Conservation (phyloP, 2,888 invertebrate species). For the Caenorhabditis sp. region DNA sequence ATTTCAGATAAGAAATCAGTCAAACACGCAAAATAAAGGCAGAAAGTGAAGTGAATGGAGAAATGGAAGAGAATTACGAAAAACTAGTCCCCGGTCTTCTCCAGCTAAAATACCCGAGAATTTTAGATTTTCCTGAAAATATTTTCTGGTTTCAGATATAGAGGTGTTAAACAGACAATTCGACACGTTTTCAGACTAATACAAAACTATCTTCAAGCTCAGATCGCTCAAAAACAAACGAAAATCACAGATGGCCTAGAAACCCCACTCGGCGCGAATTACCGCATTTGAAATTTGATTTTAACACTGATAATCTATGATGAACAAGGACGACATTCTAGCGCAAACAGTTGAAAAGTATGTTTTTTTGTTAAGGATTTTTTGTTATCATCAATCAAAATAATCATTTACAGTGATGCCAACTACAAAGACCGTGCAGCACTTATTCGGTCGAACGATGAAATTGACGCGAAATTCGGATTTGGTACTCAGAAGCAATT, state of each 20-base stretch:
- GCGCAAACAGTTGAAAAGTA: constrained; percentile 68
- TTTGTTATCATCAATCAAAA: background rate
- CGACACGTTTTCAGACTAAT: too few relatives aligned
- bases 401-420: constrained; percentile 63
- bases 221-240: background rate
- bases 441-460: constrained; percentile 82
- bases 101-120: too few relatives aligned
- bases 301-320: constrained; percentile 17
- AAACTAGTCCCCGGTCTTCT: too few relatives aligned
- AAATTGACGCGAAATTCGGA: constrained; percentile 93
- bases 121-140: too few relatives aligned
- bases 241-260: constrained; percentile 25
- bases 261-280: constrained; percentile 27
- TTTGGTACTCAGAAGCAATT: too few relatives aligned
- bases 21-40: too few relatives aligned
- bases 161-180: too few relatives aligned
- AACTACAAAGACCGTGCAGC: constrained; percentile 73
- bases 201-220: background rate
- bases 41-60: too few relatives aligned
- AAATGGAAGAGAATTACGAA: too few relatives aligned
- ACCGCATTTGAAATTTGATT: constrained; percentile 8
- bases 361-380: constrained; percentile 5
- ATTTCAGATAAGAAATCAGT: background rate
- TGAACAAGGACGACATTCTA: constrained; percentile 61
- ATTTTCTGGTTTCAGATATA: too few relatives aligned